phyloP scores from a whole-genome alignment of 2,113 vertebrate genomes.

The Athene noctua region DNA sequence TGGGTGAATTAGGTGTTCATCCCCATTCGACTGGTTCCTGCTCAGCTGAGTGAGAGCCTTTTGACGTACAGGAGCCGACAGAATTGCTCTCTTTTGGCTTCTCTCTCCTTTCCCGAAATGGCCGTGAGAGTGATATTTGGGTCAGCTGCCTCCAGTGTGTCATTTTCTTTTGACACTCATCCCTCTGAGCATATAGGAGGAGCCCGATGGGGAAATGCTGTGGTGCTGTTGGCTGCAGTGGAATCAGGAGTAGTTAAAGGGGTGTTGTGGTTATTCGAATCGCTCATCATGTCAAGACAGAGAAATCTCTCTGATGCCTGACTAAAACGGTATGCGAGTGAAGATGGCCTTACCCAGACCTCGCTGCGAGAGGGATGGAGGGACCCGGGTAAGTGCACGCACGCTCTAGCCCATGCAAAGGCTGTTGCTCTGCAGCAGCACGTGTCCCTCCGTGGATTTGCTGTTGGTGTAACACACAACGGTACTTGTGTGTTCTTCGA shows the following conservation, averaged over 20 bases:
- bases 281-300: neutral
- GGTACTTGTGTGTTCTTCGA: accelerated
- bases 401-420: neutral
- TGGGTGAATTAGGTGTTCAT: neutral
- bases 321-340: accelerated
- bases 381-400: neutral
- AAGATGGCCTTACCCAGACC: neutral
- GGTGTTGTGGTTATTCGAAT: neutral
- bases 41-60: neutral
- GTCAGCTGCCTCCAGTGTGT: slow-evolving; percentile 47
- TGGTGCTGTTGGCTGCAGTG: neutral
- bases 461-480: accelerated
- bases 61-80: neutral
- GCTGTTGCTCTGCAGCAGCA: neutral
- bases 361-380: neutral
- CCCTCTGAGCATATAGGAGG: slow-evolving; percentile 9
- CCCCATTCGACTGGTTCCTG: neutral
- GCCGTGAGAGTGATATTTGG: slow-evolving; percentile 44
- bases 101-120: neutral
- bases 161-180: slow-evolving; percentile 28
- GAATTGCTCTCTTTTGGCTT: slow-evolving; percentile 29
- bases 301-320: neutral
- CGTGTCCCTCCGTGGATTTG: neutral
- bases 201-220: neutral
- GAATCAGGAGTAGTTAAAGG: neutral